Base-by-base conservation (phyloP, 1,140 invertebrate genomes). In the Solen grandis region DNA sequence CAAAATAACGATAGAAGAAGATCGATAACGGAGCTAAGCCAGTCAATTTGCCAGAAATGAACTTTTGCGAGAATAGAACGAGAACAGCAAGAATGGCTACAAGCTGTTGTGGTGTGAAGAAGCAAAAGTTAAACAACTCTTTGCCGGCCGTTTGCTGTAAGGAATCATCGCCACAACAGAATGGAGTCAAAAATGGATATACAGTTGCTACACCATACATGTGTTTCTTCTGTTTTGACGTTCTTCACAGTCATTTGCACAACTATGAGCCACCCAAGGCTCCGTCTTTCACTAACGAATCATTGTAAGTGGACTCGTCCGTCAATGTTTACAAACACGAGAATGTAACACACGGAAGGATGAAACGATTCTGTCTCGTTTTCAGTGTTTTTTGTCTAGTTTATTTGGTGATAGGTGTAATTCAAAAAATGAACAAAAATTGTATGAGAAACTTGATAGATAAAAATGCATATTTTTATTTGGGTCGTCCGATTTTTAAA, bases 181-280 rank as follows among this genome's bases (percentile, higher is more conserved):
- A 95, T 91, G 94, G 93, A 86, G 91, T 93, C 84, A 91, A 90
- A 81, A 93, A 90, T 86, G 85, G 87, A 36, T 88, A 91, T 78
- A 86, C 95, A 92, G 95, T 98, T 50, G 96, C 96, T 74, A 95
- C 96, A 91, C 96, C 96, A 63, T 97, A 99, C 92, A 99, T 99
- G 98, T 98, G 97, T 91, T 97, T 97, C 93, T 99, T 97, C 93
- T 99, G 98, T 94, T 99, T 99, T 94, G 98, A 99, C 93, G 97
- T 99, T 79, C 95, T 99, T 68, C 97, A 98, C 93, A 96, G 95
- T 92, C 96, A 99, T 93, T 94, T 99, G 87, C 95, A 99, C 93
- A 97, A 96, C 90, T 94, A 97, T 89, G 97, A 98, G 85, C 95
- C 96, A 81, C 97, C 97, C 81, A 96, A 96, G 92, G 97, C 97